Evolutionary conservation across 1,140 invertebrate species (phyloP).

Genomic region (Solenopsis fugax): DNA sequence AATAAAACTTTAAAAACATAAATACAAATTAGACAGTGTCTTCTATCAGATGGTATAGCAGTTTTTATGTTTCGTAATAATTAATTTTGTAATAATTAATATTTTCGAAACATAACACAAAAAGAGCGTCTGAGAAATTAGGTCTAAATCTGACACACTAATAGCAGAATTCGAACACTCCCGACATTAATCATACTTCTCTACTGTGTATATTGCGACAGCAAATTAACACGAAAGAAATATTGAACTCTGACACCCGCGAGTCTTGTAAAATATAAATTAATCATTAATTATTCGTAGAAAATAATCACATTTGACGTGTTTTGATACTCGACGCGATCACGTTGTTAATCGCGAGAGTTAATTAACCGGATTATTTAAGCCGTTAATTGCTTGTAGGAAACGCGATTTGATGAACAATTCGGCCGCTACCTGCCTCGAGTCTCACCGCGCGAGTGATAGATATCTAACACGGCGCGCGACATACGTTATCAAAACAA

Average conservation of each 20-base stretch:
- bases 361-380: constrained; percentile 6
- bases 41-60: too few relatives aligned
- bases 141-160: too few relatives aligned
- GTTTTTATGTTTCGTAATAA: too few relatives aligned
- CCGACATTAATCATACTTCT: background rate
- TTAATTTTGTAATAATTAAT: too few relatives aligned
- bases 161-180: background rate
- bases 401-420: background rate
- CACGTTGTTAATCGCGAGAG: background rate
- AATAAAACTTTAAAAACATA: too few relatives aligned
- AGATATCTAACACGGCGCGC: background rate
- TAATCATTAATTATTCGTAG: background rate
- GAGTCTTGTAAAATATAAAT: background rate
- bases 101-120: too few relatives aligned
- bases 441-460: background rate
- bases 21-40: too few relatives aligned
- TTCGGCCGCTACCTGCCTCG: background rate
- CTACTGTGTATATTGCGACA: background rate
- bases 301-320: background rate
- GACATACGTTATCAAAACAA: background rate
- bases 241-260: background rate
- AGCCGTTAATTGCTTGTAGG: background rate
- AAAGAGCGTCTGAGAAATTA: too few relatives aligned
- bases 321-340: background rate
- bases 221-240: background rate